phyloP scores from a whole-genome alignment of 2,797 vertebrate genomes.

The Echiichthys vipera region DNA sequence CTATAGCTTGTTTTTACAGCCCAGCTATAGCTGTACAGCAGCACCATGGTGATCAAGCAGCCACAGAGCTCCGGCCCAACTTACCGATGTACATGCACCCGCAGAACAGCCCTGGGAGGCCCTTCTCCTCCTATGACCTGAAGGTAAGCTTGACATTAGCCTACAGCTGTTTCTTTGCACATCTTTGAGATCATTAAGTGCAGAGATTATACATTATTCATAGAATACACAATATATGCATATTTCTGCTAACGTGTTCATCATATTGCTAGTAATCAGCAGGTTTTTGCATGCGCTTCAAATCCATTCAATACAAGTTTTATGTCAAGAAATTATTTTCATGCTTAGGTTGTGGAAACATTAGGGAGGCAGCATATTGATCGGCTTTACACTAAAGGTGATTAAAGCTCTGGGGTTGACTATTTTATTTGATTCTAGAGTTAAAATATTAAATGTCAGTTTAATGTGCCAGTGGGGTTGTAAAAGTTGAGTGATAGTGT shows the following conservation, averaged over 20 bases:
- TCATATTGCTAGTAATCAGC: conserved; percentile 27
- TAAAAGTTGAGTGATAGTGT: conserved; percentile 66
- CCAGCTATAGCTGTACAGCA: conserved; percentile 80
- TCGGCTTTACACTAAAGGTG: conserved; percentile 44
- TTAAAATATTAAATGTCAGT: conserved; percentile 68
- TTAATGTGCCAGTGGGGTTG: conserved; percentile 55
- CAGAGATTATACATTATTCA: conserved; percentile 53
- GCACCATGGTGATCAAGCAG: conserved; percentile 72
- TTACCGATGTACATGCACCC: conserved; percentile 88
- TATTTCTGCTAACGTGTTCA: conserved; percentile 37
- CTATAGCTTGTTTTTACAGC: conserved; percentile 88
- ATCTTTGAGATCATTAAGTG: conserved; percentile 19
- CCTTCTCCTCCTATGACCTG: conserved; percentile 87
- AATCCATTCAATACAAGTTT: conserved; percentile 42
- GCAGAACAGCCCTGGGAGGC: conserved; percentile 88
- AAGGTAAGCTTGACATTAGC: conserved; percentile 87
- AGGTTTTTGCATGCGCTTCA: conserved; percentile 41
- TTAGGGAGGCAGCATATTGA: conserved; percentile 23
- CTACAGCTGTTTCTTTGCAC: conserved; percentile 15
- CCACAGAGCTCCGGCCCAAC: conserved; percentile 80
- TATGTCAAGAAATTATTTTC: conserved; percentile 33
- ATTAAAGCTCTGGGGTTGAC: conserved; percentile 56
- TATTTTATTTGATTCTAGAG: conserved; percentile 51
- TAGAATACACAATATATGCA: conserved; percentile 37
- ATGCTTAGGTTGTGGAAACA: conserved; percentile 33